Evolutionary conservation across 2,797 vertebrate species (phyloP), one percentile per base, ranked within the genome.

Genomic region (Takifugu rubripes): DNA sequence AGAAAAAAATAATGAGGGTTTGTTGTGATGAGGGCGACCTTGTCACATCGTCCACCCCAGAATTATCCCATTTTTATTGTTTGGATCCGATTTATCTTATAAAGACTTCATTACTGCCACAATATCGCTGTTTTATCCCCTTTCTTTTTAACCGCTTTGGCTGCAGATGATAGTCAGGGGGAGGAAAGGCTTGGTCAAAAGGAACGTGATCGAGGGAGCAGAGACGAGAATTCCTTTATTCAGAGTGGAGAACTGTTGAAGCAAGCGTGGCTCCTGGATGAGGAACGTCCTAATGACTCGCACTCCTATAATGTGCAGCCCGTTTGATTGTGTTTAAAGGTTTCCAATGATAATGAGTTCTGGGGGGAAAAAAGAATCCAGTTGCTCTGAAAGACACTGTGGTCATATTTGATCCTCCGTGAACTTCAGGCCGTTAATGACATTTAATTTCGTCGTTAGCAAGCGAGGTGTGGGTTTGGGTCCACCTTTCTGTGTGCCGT

Each of bases 1-100:
- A 21, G 21, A 21, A 64, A 77, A 89, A 89, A 84, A 90, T 86
- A 79, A 86, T 87, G 83, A 82, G 66, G 65, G 54, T 70, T 52
- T 59, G 56, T 59, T 77, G 51, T 70, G 75, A 84, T 81, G 78
- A 64, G 72, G 33, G 36, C 74, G 25, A 56, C 31, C 60, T 56
- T 33, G 4, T 57, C 63, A 45, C 66, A 73, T 71, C 69, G 57
- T 43, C 51, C 51, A 9, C 58, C 58, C 65, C 8, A 3, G 1
- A 45, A 5, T 59, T 63, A 74, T 79, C 78, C 73, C 55, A 53
- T 57, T 54, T 59, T 72, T 51, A 60, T 55, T 70, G 69, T 70
- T 74, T 74, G 72, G 72, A 77, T 62, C 45, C 45, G 29, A 73
- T 80, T 62, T 58, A 42, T 79, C 65, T 81, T 80, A 78, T 85